Evolutionary conservation across 1,140 invertebrate species (phyloP), one percentile per base, ranked within the genome.

Genomic region (Drosophila auraria): DNA sequence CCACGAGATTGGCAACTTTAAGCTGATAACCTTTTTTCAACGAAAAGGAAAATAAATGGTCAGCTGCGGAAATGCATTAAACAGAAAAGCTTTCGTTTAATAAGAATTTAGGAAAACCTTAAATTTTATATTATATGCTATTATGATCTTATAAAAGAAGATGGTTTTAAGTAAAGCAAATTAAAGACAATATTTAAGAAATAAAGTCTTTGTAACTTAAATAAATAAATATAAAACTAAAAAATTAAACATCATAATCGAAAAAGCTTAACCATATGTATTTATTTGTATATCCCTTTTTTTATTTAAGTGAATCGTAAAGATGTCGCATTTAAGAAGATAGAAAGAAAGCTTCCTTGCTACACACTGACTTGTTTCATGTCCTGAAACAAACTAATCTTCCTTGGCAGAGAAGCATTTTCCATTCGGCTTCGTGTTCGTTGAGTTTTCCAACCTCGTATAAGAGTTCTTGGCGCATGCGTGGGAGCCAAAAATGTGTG

Each of bases 401-500:
- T 17, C 33, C 20, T 50, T 27, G 17, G 11, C 33, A 20, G 17
- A 54, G 42, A 74, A 62, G n/a, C 11, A 11, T 12, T 42, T 42
- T 36, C 14, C 27, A 7, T 15, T 51, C 54, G 66, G 30, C 0
- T 20, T 36, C 15, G 9, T 12, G 7, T 75, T 75, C 72, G 72
- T 75, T 54, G 15, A 63, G 72, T 74, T 75, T 63, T 25, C 11
- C 9, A 8, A 14, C 44, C 0, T 47, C 36, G 72, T 74, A 63
- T 74, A 75, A 74, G 70, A 75, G 72, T 42, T 42, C 36, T 2
- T 5, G 5, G 25, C 58, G 69, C 72, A 44, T 56, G 72, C 72
- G 57, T 56, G 25, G 5, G 25, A 63, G 36, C 20, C 23, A 14
- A 44, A 11, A 20, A 12, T 40, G 11, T 56, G 36, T 54, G 72